These are phyloP conservation scores for Orcinus orca DNA, from an alignment of 2,113 vertebrate species.

Conservation along the genomic window DNA sequence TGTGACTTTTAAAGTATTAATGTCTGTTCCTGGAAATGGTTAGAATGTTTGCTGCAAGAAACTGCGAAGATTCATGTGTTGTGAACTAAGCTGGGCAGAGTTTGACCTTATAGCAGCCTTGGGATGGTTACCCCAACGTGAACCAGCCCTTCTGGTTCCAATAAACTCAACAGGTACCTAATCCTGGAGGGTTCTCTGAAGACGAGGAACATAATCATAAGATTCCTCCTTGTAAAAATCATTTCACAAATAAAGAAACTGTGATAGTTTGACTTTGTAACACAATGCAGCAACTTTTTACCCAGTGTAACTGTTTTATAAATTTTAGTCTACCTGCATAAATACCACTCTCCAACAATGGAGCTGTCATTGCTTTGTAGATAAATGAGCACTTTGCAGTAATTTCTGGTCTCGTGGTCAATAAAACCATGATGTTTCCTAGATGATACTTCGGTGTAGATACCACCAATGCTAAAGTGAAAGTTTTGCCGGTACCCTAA, in stretches of 20 bases:
- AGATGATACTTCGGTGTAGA: fast-evolving
- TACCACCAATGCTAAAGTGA: not conserved
- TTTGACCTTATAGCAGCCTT: not conserved
- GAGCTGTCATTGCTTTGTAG: not conserved
- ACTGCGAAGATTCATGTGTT: not conserved
- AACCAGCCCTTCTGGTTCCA: not conserved
- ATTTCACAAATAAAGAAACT: not conserved
- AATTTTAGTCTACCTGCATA: not conserved
- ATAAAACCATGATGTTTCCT: not conserved
- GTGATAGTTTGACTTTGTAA: not conserved
- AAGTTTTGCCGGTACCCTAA: not conserved
- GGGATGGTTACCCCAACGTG: too few species aligned
- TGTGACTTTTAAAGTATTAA: not conserved
- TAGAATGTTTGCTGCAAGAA: not conserved
- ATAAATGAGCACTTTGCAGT: not conserved
- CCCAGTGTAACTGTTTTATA: not conserved
- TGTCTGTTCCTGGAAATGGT: not conserved
- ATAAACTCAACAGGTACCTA: not conserved
- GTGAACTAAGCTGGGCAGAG: not conserved
- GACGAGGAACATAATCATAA: not conserved
- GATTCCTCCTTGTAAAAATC: not conserved
- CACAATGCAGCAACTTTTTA: not conserved
- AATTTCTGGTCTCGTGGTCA: not conserved
- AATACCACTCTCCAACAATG: not conserved
- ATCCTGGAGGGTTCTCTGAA: not conserved